Evolutionary conservation across 2,888 invertebrate species (phyloP), one percentile per base, ranked within the genome.

Genomic region (Pyrocoelia pectoralis): DNA sequence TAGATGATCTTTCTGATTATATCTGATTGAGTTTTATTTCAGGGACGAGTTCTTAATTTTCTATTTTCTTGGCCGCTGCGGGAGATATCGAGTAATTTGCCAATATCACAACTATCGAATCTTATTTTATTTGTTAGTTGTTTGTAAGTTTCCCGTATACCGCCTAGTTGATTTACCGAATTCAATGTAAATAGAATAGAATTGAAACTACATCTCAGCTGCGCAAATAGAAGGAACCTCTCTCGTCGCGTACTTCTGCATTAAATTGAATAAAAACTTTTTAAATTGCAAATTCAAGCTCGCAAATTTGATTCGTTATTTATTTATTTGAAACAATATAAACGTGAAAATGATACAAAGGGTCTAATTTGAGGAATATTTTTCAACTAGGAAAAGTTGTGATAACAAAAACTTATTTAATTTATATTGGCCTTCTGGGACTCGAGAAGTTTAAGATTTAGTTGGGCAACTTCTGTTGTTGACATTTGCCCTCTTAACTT

Each of bases 391-490:
- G 9, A 33, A 33, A 33, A 33, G 33, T 19, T 49, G 19, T 9
- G 13, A 55, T 46, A 15, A 56, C 43, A 17, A 41, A n/a, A 56
- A 48, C 33, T 29, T 46, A 33, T 56, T 17, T 56, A 56, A 56
- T 48, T 56, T 46, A 29, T 28, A 56, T 56, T 56, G 29, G 33
- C 33, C 56, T 48, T 56, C 29, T 46, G 56, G 56, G 48, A 56
- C 29, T 56, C 24, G 12, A 19, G 33, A 15, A 46, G 56, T 24
- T 38, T 13, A 46, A 46, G 43, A 38, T 55, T 28, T 33, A 55
- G 14, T 55, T 29, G 2, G 10, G 4, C 13, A 56, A 56, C 55
- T 28, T 12, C 29, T 54, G 55, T 48, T 48, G 56, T 48, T 56
- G 48, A 56, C 48, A 48, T 55, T 55, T 24, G 5, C 55, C 10